phyloP scores from a whole-genome alignment of 2,113 vertebrate species.

The Abramis brama region DNA sequence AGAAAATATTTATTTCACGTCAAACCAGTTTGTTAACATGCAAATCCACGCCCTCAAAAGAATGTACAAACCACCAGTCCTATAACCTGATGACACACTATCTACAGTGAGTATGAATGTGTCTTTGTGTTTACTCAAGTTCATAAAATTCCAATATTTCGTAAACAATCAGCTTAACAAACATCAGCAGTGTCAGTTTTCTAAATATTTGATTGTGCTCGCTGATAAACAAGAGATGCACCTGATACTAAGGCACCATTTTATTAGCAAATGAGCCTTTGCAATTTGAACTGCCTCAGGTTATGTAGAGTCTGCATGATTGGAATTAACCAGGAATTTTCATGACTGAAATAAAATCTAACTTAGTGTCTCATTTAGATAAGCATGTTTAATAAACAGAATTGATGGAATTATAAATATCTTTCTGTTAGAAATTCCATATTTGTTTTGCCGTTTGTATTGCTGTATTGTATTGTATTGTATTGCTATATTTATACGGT shows the following conservation, averaged over 20 bases:
- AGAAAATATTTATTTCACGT: neutral
- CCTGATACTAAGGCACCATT: neutral
- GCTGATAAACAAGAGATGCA: neutral
- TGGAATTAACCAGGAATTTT: neutral
- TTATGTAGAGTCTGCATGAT: neutral
- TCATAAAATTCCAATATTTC: neutral
- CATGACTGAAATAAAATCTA: neutral
- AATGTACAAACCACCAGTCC: neutral
- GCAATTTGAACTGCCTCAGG: neutral
- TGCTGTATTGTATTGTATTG: too few relatives aligned
- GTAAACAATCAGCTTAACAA: neutral
- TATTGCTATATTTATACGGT: too few relatives aligned
- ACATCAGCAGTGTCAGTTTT: neutral
- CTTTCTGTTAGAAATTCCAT: neutral
- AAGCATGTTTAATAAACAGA: neutral
- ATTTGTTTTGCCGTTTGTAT: neutral
- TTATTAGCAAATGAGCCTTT: constrained; percentile 13
- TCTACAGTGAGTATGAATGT: neutral
- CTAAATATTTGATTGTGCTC: constrained; percentile 1
- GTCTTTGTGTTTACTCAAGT: neutral
- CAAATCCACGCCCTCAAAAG: neutral
- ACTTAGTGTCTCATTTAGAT: neutral
- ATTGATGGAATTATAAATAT: neutral
- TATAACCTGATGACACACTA: neutral
- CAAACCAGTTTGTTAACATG: neutral